Conservation (phyloP, 1,140 invertebrate species). For the Phenacoccus solenopsis region DNA sequence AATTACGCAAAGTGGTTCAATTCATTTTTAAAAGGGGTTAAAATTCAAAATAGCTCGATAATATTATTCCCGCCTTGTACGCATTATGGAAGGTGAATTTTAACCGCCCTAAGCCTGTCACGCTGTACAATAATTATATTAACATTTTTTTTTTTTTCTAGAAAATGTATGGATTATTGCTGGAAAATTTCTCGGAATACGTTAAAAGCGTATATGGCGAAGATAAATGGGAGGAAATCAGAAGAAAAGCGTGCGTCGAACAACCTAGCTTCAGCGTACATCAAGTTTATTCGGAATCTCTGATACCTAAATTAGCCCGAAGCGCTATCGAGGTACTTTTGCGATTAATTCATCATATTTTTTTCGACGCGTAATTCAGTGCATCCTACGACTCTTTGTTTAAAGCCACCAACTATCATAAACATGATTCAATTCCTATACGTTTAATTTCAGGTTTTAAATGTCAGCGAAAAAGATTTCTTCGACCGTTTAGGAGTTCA, state of each 20-base stretch:
- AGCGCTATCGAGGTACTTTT: constrained; percentile 62
- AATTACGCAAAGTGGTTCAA: neutral
- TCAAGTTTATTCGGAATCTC: constrained; percentile 80
- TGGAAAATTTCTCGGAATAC: constrained; percentile 86
- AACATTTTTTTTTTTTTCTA: constrained; percentile 5
- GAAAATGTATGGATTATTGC: constrained; percentile 84
- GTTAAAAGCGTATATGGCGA: constrained; percentile 81
- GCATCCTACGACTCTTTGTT: too few species aligned
- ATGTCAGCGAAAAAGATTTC: constrained; percentile 70
- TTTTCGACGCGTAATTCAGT: neutral
- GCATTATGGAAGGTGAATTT: too few species aligned
- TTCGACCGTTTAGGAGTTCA: constrained; percentile 83
- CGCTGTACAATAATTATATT: neutral
- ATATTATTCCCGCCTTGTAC: neutral
- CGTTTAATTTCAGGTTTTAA: constrained; percentile 49
- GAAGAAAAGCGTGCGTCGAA: constrained; percentile 65
- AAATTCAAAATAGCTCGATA: neutral
- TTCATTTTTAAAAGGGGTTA: neutral
- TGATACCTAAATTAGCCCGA: constrained; percentile 69
- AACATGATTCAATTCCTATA: neutral
- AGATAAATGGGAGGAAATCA: constrained; percentile 77
- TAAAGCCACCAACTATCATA: neutral
- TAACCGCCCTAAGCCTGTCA: neutral
- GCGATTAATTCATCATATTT: too few species aligned
- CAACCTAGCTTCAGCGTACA: constrained; percentile 80